Evolutionary conservation across 2,888 invertebrate species (phyloP), one percentile per base, ranked within the genome.

Genomic region (Phengaris arion): DNA sequence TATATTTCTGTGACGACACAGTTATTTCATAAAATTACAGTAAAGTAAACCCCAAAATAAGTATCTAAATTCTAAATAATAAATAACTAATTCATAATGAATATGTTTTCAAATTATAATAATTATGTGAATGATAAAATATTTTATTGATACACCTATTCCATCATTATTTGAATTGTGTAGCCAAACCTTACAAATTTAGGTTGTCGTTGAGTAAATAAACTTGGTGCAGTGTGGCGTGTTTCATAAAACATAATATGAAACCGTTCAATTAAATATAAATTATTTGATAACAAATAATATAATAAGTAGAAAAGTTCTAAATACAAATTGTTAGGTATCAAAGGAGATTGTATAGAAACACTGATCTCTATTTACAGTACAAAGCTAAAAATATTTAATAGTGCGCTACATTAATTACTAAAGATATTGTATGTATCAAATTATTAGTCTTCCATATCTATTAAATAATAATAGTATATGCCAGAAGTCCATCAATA

Each of bases 331-430:
- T 83, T 85, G 86, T 89, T 83, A 81, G 81, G 83, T 91, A 90
- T 87, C 88, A 90, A 90, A 89, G 87, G 86, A 88, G 85, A 86
- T 84, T 86, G 88, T 88, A 85, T 89, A 88, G 87, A 90, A 89
- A 90, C 88, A 88, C 85, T 86, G 88, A 88, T 88, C 83, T 87
- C 86, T 91, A 92, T 93, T 88, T 93, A 92, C 93, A 92, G 82
- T 86, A 86, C 86, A 86, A 90, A 88, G 89, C 91, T 89, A 89
- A 89, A 81, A 82, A 81, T 83, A 85, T 82, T 85, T 83, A 79
- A 85, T 87, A 86, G 83, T 84, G 86, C 85, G 84, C 87, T 89
- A 89, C 84, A 79, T 85, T 80, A 77, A 76, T 77, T 76, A 76
- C 79, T 79, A 79, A 74, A 74, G 74, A 78, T 79, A 80, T 80